A percentile compares a stretch with the other conserved stretches of the same genome.
Evolutionary conservation across 2,888 invertebrate genomes (phyloP).

Genomic region (Acrobasis suavella): DNA sequence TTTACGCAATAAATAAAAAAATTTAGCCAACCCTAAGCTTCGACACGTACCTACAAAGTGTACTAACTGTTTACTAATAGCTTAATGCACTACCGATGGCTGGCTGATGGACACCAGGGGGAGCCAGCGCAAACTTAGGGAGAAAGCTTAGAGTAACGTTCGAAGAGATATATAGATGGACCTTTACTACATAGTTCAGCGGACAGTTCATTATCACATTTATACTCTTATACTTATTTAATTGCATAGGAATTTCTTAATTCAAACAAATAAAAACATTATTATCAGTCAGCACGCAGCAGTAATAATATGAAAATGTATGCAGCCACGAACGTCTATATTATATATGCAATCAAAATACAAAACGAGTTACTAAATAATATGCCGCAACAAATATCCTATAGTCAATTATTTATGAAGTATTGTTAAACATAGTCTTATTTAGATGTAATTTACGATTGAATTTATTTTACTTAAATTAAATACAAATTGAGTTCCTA

Average conservation of each 20-base stretch:
- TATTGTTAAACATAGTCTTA: conserved; percentile 39
- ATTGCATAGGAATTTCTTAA: too few relatives aligned
- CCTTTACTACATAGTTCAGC: neutral
- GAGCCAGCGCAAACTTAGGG: conserved; percentile 33
- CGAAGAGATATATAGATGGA: neutral
- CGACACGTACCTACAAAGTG: conserved; percentile 42
- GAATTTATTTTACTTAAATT: too few relatives aligned
- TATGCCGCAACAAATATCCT: conserved; percentile 35
- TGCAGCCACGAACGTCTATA: neutral
- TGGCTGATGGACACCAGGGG: conserved; percentile 51
- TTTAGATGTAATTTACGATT: conserved; percentile 43
- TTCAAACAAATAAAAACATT: neutral
- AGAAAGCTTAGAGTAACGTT: conserved; percentile 2
- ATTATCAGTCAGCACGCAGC: neutral
- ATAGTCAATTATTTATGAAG: conserved; percentile 56
- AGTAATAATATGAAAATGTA: conserved; percentile 6
- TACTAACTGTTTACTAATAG: conserved; percentile 70
- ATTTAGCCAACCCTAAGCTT: conserved; percentile 16
- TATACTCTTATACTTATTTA: too few relatives aligned
- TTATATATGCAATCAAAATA: conserved; percentile 18
- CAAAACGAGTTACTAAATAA: conserved; percentile 13
- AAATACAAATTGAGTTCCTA: too few relatives aligned
- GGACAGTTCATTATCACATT: too few relatives aligned
- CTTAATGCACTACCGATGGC: conserved; percentile 69
- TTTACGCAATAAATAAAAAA: neutral